Conservation (phyloP, 2,797 vertebrate genomes). For the Characodon lateralis region DNA sequence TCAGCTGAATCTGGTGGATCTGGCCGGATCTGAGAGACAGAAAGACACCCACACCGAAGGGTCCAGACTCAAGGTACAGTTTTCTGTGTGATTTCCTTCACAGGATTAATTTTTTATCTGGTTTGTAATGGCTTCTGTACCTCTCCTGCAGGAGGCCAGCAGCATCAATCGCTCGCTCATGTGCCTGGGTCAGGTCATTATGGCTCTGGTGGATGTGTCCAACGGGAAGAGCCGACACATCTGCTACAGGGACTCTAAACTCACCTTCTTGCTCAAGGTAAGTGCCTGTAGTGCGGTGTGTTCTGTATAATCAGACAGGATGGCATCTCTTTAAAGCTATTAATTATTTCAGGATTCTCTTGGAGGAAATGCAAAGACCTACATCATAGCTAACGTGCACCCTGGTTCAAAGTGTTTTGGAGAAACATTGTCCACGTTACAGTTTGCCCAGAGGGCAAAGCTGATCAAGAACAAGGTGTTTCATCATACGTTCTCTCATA, state of each 20-base stretch:
- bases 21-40: slow-evolving; percentile 96
- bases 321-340: neutral
- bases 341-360: slow-evolving; percentile 89
- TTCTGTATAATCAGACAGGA: neutral
- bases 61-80: slow-evolving; percentile 88
- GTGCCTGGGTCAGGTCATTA: slow-evolving; percentile 95
- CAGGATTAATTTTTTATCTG: neutral
- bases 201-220: slow-evolving; percentile 92
- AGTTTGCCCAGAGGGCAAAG: slow-evolving; percentile 96
- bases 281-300: slow-evolving; percentile 11
- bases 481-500: slow-evolving; percentile 6
- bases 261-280: slow-evolving; percentile 93
- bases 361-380: slow-evolving; percentile 96
- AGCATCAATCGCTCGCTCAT: slow-evolving; percentile 96
- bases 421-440: slow-evolving; percentile 94
- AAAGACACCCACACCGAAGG: slow-evolving; percentile 93
- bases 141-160: slow-evolving; percentile 87
- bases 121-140: slow-evolving; percentile 6
- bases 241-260: slow-evolving; percentile 95
- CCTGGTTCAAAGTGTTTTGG: slow-evolving; percentile 95
- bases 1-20: slow-evolving; percentile 93
- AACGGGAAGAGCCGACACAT: slow-evolving; percentile 93
- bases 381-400: slow-evolving; percentile 96
- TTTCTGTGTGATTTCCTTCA: neutral
- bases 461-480: slow-evolving; percentile 96